phyloP scores from a whole-genome alignment of 2,888 invertebrate genomes.

The Papilio gigon region DNA sequence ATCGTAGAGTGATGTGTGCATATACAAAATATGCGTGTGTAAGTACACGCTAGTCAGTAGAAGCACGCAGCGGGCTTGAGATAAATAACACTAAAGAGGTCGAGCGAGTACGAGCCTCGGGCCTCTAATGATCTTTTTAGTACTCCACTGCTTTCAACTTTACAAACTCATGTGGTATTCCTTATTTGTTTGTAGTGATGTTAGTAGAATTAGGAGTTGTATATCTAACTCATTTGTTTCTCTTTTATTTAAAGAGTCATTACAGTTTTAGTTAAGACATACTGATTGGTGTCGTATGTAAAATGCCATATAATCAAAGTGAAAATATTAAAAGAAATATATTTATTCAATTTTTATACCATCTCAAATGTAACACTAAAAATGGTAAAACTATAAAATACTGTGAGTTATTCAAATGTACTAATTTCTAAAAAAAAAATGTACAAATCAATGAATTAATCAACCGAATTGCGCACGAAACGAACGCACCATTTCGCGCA shows the following conservation, averaged over 20 bases:
- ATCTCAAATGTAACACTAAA: too few relatives aligned
- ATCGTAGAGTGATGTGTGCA: too few relatives aligned
- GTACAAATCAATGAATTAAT: constrained; percentile 34
- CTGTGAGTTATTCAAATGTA: background rate
- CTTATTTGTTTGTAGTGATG: background rate
- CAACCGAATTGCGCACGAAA: background rate
- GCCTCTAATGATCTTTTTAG: constrained; percentile 33
- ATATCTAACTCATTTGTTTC: background rate
- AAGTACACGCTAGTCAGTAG: background rate
- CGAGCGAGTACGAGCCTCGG: constrained; percentile 19
- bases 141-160: constrained; percentile 5
- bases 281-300: too few relatives aligned
- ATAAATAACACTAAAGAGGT: constrained; percentile 34
- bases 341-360: too few relatives aligned
- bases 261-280: background rate
- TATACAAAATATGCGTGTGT: constrained; percentile 1
- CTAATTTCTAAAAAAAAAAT: background rate
- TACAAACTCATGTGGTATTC: background rate
- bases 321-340: too few relatives aligned
- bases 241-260: background rate
- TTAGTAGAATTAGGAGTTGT: background rate
- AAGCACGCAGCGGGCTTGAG: constrained; percentile 29
- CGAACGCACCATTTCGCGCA: constrained; percentile 20
- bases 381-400: background rate
- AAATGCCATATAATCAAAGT: too few relatives aligned